Evolutionary conservation across 1,140 invertebrate genomes (phyloP).

Genomic region (Uloborus diversus): DNA sequence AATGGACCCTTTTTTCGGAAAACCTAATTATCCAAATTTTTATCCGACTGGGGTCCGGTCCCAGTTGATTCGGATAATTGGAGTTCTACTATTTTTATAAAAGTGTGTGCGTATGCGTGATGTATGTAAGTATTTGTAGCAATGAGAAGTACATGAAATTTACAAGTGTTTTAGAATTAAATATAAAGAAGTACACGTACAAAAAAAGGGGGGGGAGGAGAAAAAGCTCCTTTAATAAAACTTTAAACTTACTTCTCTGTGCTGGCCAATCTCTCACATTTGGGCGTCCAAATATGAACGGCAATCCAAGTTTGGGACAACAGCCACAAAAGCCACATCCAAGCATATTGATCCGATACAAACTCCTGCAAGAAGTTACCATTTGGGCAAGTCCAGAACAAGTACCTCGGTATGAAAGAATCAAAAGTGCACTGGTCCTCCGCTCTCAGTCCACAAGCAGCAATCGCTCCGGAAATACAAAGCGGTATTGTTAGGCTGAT

Average conservation of each 20-base stretch:
- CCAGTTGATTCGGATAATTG: no score
- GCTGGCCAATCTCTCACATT: constrained; percentile 68
- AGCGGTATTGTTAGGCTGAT: constrained; percentile 91
- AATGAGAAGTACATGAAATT: background rate
- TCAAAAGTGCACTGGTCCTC: constrained; percentile 89
- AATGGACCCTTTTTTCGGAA: no score
- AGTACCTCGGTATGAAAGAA: constrained; percentile 82
- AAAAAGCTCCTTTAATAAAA: no score
- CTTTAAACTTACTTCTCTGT: constrained; percentile 67
- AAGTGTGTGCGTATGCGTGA: no score
- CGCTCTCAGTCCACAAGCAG: constrained; percentile 86
- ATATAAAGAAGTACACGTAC: no score
- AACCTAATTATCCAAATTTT: no score
- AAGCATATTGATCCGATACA: constrained; percentile 60
- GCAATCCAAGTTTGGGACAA: constrained; percentile 68
- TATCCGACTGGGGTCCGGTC: no score
- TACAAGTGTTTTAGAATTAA: background rate
- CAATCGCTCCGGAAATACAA: constrained; percentile 85
- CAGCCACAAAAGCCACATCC: constrained; percentile 67
- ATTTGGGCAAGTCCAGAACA: constrained; percentile 86
- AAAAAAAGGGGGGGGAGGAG: no score
- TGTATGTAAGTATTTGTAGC: no score
- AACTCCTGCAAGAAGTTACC: constrained; percentile 71
- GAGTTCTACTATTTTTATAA: no score
- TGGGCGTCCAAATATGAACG: constrained; percentile 70